These are phyloP conservation scores for Lepisosteus oculatus DNA, from an alignment of 2,113 vertebrate species.

Conservation along the genomic window DNA sequence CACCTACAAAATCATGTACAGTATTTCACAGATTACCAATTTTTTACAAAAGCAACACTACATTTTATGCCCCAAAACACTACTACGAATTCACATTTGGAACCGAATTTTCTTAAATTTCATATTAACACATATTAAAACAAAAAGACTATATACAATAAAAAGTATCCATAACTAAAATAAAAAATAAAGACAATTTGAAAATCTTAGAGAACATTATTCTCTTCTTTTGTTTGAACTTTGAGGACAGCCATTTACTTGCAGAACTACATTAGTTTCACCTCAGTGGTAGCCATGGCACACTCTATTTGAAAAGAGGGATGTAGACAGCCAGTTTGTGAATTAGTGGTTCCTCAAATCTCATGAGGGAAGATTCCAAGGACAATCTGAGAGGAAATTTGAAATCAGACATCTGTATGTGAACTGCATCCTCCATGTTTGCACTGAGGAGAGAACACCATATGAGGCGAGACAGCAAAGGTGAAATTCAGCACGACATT, in stretches of 20 bases:
- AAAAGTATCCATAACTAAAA: too few species aligned
- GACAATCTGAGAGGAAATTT: conserved; percentile 58
- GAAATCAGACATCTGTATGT: conserved; percentile 78
- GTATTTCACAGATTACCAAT: too few species aligned
- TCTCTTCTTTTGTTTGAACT: conserved; percentile 13
- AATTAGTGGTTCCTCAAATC: conserved; percentile 54
- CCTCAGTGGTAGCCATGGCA: conserved; percentile 67
- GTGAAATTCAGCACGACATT: conserved; percentile 78
- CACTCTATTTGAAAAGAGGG: conserved; percentile 62
- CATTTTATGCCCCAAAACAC: too few species aligned
- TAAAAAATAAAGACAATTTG: too few species aligned
- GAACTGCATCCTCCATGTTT: conserved; percentile 62
- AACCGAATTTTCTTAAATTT: too few species aligned
- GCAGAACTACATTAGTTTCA: conserved; percentile 55
- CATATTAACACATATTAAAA: too few species aligned
- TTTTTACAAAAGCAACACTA: too few species aligned
- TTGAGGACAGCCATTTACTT: conserved; percentile 42
- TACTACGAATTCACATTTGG: too few species aligned
- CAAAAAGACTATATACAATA: too few species aligned
- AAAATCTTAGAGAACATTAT: neutral
- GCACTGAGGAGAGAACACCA: conserved; percentile 64
- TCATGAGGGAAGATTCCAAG: conserved; percentile 72
- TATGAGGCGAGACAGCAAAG: conserved; percentile 77
- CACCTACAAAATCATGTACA: too few species aligned
- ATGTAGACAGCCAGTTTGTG: conserved; percentile 53